These are phyloP conservation scores for Mantis religiosa DNA, from an alignment of 2,888 invertebrate species.

Conservation along the genomic window DNA sequence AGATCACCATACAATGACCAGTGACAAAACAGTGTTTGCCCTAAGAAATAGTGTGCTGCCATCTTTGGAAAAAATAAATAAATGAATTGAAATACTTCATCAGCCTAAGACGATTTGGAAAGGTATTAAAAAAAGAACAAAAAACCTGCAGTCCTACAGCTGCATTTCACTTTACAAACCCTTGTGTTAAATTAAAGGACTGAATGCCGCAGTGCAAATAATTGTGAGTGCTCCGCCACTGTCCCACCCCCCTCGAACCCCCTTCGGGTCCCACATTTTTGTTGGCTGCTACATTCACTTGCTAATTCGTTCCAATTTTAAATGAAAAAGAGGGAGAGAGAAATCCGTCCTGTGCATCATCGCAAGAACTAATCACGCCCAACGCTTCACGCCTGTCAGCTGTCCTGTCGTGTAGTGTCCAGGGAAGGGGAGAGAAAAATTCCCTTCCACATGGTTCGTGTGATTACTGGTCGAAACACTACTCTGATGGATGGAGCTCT, in stretches of 20 bases:
- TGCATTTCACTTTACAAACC: too few species aligned
- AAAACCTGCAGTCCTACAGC: too few species aligned
- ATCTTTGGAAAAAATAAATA: too few species aligned
- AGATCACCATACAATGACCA: too few species aligned
- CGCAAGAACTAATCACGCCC: slow-evolving; percentile 13
- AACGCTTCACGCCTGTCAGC: slow-evolving; percentile 15
- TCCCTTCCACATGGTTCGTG: slow-evolving; percentile 12
- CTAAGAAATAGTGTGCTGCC: too few species aligned
- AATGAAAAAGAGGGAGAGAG: slow-evolving; percentile 13
- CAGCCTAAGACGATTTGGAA: too few species aligned
- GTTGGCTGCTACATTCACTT: slow-evolving; percentile 15
- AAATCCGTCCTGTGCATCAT: slow-evolving; percentile 14
- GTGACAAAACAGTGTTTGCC: too few species aligned
- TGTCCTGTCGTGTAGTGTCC: neutral
- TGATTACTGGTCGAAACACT: slow-evolving; percentile 7
- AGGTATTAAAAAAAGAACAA: too few species aligned
- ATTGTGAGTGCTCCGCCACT: neutral
- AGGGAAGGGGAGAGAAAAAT: neutral
- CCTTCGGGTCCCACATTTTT: neutral
- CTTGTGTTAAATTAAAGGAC: too few species aligned
- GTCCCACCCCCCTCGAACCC: neutral
- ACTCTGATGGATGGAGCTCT: neutral
- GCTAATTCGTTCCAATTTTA: slow-evolving; percentile 19
- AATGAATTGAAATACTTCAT: too few species aligned
- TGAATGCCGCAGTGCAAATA: too few species aligned